Evolutionary conservation across 2,797 vertebrate species (phyloP).

Genomic region (Danio tinwini): DNA sequence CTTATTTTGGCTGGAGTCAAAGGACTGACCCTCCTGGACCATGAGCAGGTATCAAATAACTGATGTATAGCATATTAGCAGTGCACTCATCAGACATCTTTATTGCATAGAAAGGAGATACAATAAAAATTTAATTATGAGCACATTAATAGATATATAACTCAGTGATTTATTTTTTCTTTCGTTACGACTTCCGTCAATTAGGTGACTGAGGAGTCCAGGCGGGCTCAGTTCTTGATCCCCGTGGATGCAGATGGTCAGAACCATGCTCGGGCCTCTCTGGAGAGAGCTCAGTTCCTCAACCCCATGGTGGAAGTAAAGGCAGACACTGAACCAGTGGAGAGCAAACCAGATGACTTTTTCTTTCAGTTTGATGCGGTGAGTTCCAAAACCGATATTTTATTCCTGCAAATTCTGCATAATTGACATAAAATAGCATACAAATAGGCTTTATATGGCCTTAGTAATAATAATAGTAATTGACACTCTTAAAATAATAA

Average conservation of each 20-base stretch:
- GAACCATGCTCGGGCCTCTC: constrained; percentile 88
- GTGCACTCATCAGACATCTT: no score
- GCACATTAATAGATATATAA: not conserved
- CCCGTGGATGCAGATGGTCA: constrained; percentile 81
- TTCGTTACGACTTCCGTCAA: not conserved
- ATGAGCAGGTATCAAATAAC: constrained; percentile 80
- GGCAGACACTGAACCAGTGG: constrained; percentile 79
- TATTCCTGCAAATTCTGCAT: not conserved
- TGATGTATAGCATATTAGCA: not conserved
- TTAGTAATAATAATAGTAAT: no score
- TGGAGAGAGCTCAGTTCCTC: constrained; percentile 92
- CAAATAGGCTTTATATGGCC: not conserved
- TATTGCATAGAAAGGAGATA: not conserved
- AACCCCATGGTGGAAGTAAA: constrained; percentile 96
- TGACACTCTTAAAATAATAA: no score
- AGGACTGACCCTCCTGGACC: constrained; percentile 88
- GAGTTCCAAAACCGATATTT: constrained; percentile 64
- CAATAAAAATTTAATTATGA: not conserved
- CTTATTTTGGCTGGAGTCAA: constrained; percentile 93
- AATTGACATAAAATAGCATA: not conserved
- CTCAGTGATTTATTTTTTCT: not conserved
- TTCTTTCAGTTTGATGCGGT: constrained; percentile 94
- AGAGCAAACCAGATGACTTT: constrained; percentile 86
- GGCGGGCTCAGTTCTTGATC: constrained; percentile 89
- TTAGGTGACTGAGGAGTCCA: constrained; percentile 87